Conservation (phyloP, 1,140 invertebrate genomes). For the Lutraria rhynchaena region DNA sequence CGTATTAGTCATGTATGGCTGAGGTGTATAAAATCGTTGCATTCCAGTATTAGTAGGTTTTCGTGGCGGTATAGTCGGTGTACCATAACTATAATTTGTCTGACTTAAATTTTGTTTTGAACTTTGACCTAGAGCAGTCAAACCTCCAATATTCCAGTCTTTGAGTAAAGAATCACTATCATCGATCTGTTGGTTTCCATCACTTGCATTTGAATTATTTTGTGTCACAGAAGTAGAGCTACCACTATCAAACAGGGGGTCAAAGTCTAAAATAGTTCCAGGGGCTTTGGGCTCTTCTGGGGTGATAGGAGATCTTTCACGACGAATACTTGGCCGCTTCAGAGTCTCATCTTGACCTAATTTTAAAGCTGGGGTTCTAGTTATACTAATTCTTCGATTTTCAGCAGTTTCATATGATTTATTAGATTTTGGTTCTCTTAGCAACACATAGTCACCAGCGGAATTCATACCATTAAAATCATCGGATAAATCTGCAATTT, state of each 20-base stretch:
- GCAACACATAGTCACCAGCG: conserved; percentile 41
- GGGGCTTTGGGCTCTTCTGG: not conserved
- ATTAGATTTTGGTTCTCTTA: conserved; percentile 21
- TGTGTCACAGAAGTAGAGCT: not conserved
- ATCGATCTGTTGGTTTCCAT: not conserved
- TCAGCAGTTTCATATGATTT: not conserved
- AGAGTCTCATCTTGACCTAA: conserved; percentile 38
- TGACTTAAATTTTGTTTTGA: conserved; percentile 4
- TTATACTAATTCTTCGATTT: conserved; percentile 34
- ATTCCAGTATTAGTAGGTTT: not conserved
- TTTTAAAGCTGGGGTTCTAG: conserved; percentile 45
- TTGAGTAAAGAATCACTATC: conserved; percentile 43
- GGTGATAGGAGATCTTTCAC: conserved; percentile 27
- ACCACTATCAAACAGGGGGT: conserved; percentile 22
- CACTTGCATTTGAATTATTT: not conserved
- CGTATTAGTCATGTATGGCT: conserved; percentile 16
- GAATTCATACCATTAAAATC: conserved; percentile 23
- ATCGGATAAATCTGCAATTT: not conserved
- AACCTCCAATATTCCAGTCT: conserved; percentile 37
- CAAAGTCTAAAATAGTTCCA: conserved; percentile 43
- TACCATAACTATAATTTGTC: not conserved
- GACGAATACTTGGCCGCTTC: conserved; percentile 36
- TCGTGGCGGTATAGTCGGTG: conserved; percentile 3
- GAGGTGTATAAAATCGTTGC: conserved; percentile 12
- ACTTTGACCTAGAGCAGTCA: conserved; percentile 9